Conservation (phyloP, 1,140 invertebrate species). For the Pseudomyrmex concolor region DNA sequence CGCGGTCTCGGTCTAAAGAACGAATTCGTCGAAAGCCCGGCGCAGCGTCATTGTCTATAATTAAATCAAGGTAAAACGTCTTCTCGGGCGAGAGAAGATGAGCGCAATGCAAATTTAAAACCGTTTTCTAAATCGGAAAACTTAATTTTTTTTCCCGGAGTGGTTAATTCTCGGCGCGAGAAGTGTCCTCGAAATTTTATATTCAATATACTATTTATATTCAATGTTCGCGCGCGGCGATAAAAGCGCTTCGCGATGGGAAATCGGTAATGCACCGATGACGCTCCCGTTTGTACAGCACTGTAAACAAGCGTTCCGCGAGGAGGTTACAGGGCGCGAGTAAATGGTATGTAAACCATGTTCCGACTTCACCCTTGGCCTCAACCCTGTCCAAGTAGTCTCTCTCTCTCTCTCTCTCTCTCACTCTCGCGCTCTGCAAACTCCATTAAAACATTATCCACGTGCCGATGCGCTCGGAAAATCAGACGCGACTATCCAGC, state of each 20-base stretch:
- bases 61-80: background rate
- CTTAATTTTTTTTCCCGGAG: no score
- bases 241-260: background rate
- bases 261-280: slow-evolving; percentile 37
- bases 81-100: background rate
- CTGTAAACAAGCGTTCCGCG: slow-evolving; percentile 77
- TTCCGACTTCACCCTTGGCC: slow-evolving; percentile 80
- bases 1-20: background rate
- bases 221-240: slow-evolving; percentile 19
- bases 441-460: slow-evolving; percentile 86
- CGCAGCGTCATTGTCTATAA: background rate
- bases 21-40: background rate
- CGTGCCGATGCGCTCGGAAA: slow-evolving; percentile 85
- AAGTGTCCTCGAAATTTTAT: background rate
- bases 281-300: slow-evolving; percentile 78
- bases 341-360: slow-evolving; percentile 86
- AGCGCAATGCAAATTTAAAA: no score
- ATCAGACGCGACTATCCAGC: slow-evolving; percentile 82
- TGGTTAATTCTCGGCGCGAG: no score
- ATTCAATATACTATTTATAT: slow-evolving; percentile 47
- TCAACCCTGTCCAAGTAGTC: slow-evolving; percentile 64
- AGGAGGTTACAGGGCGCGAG: slow-evolving; percentile 81
- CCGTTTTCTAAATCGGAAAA: no score
- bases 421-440: slow-evolving; percentile 81
- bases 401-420: background rate